These are phyloP conservation scores for Lypha dubia DNA, from an alignment of 2,888 invertebrate genomes.

Conservation along the genomic window DNA sequence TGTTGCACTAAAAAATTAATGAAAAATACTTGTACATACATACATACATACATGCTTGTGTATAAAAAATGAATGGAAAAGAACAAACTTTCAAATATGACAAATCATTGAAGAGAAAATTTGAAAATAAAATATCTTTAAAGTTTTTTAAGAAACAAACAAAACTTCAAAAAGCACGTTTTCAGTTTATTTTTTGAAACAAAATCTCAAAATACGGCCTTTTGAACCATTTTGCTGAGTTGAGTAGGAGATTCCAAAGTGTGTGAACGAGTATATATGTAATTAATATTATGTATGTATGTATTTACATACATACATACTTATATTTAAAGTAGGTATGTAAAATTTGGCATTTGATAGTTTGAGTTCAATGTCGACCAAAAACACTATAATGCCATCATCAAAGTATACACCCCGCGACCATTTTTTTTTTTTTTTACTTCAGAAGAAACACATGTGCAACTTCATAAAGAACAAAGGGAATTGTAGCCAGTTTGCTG, in stretches of 20 bases:
- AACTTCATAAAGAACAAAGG: too few relatives aligned
- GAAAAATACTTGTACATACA: slow-evolving; percentile 4
- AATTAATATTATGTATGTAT: background rate
- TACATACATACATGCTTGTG: background rate
- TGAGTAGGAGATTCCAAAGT: slow-evolving; percentile 12
- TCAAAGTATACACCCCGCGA: too few relatives aligned
- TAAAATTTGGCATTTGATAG: slow-evolving; percentile 71
- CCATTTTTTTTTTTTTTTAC: too few relatives aligned
- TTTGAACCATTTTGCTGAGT: slow-evolving; percentile 25
- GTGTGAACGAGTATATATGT: background rate
- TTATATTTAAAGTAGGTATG: background rate
- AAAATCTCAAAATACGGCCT: slow-evolving; percentile 30
- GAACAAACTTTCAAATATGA: slow-evolving; percentile 9
- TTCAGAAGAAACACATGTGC: too few relatives aligned
- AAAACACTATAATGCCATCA: slow-evolving; percentile 65
- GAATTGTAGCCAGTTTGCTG: too few relatives aligned
- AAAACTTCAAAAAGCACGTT: slow-evolving; percentile 13
- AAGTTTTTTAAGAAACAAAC: background rate
- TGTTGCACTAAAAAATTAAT: slow-evolving; percentile 2
- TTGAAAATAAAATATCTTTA: slow-evolving; percentile 10
- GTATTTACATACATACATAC: too few relatives aligned
- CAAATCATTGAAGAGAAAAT: slow-evolving; percentile 23
- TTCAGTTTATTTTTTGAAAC: slow-evolving; percentile 28
- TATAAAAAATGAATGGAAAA: slow-evolving; percentile 25
- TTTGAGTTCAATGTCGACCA: slow-evolving; percentile 81